Conservation (phyloP, 2,797 vertebrate species). For the Enteromius trimaculatus region DNA sequence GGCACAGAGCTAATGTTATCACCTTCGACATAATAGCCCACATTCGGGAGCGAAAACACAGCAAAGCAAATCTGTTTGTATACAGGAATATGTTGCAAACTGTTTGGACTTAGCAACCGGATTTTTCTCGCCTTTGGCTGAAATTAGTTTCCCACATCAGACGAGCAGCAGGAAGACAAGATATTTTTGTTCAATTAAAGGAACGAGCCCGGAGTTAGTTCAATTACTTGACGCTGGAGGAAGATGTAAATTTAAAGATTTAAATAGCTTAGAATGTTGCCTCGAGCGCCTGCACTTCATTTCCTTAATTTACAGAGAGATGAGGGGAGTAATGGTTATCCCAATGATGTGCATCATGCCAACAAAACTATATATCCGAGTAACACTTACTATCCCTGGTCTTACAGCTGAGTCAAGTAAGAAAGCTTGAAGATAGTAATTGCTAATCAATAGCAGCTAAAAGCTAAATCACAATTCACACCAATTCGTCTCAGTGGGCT, state of each 20-base stretch:
- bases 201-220: constrained; percentile 99
- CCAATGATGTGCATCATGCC: constrained; percentile 57
- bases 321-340: constrained; percentile 91
- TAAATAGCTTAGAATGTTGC: constrained; percentile 99
- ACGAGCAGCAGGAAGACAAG: constrained; percentile 85
- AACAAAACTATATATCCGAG: constrained; percentile 40
- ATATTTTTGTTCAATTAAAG: constrained; percentile 96
- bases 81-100: constrained; percentile 51
- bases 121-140: constrained; percentile 73
- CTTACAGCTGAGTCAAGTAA: neutral
- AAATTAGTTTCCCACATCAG: constrained; percentile 86
- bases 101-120: constrained; percentile 56
- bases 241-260: constrained; percentile 99
- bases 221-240: constrained; percentile 99
- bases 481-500: neutral
- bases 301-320: constrained; percentile 99
- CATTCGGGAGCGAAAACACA: constrained; percentile 29
- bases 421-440: neutral
- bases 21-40: constrained; percentile 8
- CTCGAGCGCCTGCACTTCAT: constrained; percentile 97
- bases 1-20: constrained; percentile 25
- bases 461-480: neutral
- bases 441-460: neutral
- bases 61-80: constrained; percentile 50
- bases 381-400: constrained; percentile 26